Base-by-base conservation (phyloP, 2,797 vertebrate genomes). In the Somateria mollissima region DNA sequence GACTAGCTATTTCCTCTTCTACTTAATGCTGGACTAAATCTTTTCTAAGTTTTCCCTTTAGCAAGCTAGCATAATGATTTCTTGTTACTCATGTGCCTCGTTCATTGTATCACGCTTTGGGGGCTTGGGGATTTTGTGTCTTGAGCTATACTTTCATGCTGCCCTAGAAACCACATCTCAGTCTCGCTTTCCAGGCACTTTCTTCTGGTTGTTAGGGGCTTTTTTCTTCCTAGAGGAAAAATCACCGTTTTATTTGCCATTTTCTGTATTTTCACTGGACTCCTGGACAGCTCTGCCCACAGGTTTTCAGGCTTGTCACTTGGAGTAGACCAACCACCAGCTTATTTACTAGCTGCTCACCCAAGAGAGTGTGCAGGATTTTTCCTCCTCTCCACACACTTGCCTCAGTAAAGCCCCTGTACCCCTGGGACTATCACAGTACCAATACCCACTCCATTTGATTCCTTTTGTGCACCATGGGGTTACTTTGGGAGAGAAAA, bases 161-260 rank as follows among this genome's bases (percentile, higher is more conserved):
- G 81, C 81, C 78, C 80, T 96, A 93, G 92, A 95, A 97, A 94
- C 56, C 57, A 84, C 57, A 64, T 87, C 84, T 89, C 41, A 78
- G 85, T 72, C 85, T 88, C 5, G 0, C 70, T 96, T 94, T 95
- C 85, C 86, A 92, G 61, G 81, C 90, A 77, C 75, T 93, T 93
- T 89, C 30, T 82, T 89, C 87, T 80, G 72, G 47, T 64, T 94
- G 28, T 79, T 65, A 76, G 15, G 20, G 41, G 2, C 8, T 76
- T 15, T 66, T 49, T 76, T 66, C 60, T 69, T 83, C 37, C 34
- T 75, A 10, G 41, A 89, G 67, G 39, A 88, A 89, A 93, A 70
- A 49, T 20, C 45, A 47, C 37, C 34, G 15, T 13, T 94, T 91
- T 89, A n/a, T 92, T 94, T 87, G 37, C 36, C 10, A 41, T 72